Percentiles rank a stretch among this genome's conserved stretches.
Evolutionary conservation across 1,140 invertebrate species (phyloP).

Genomic region (Polyergus mexicanus): DNA sequence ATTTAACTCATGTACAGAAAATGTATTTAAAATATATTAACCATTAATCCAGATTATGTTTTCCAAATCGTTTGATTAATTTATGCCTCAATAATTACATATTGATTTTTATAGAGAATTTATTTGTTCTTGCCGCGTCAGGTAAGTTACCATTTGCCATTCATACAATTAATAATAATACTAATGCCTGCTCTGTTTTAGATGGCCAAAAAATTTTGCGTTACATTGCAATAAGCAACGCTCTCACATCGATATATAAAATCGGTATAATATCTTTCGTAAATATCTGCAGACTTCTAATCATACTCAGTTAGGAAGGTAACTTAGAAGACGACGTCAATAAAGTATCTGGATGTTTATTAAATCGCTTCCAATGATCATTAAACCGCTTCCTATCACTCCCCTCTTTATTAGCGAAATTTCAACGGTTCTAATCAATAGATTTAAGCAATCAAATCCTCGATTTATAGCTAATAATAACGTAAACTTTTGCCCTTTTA

Average conservation of each 20-base stretch:
- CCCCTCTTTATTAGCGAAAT: not conserved
- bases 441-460: not conserved
- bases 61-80: not conserved
- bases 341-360: constrained; percentile 33
- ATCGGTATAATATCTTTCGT: not conserved
- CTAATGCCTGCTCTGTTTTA: constrained; percentile 36
- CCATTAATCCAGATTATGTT: constrained; percentile 28
- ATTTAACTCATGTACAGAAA: constrained; percentile 33
- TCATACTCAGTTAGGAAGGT: constrained; percentile 40
- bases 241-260: not conserved
- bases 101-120: constrained; percentile 7
- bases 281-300: constrained; percentile 33
- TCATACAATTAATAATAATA: constrained; percentile 28
- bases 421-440: not conserved
- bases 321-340: constrained; percentile 9
- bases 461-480: constrained; percentile 40
- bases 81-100: not conserved
- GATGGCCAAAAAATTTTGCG: constrained; percentile 30
- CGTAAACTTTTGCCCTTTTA: constrained; percentile 12
- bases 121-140: not conserved
- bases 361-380: constrained; percentile 9
- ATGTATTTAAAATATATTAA: constrained; percentile 44
- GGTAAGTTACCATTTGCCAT: constrained; percentile 43
- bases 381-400: not conserved
- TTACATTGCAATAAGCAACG: constrained; percentile 37